Evolutionary conservation across 2,888 invertebrate species (phyloP).

Genomic region (Andrena chrysosceles): DNA sequence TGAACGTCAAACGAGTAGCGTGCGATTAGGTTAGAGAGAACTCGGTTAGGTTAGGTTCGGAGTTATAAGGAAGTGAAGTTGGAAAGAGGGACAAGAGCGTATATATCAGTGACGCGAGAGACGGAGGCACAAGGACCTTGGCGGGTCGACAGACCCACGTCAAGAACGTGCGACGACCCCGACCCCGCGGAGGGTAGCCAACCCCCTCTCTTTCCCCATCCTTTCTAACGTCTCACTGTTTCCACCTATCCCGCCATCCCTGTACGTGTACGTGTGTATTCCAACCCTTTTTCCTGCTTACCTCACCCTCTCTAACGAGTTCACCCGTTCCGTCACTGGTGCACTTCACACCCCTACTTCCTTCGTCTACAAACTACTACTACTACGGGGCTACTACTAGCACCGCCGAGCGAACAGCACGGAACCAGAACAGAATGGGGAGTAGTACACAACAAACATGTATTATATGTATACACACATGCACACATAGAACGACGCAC

Average conservation of each 20-base stretch:
- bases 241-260: conserved; percentile 45
- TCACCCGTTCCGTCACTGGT: conserved; percentile 64
- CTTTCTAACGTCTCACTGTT: conserved; percentile 48
- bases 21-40: conserved; percentile 55
- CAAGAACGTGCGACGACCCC: conserved; percentile 84
- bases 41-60: conserved; percentile 22
- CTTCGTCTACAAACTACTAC: conserved; percentile 43
- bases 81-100: conserved; percentile 34
- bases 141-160: conserved; percentile 82
- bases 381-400: conserved; percentile 43
- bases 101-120: conserved; percentile 42
- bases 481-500: conserved; percentile 56
- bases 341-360: conserved; percentile 66
- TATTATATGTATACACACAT: conserved; percentile 32
- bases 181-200: conserved; percentile 68
- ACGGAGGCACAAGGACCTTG: conserved; percentile 78
- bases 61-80: conserved; percentile 18
- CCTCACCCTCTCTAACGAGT: conserved; percentile 67
- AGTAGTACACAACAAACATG: conserved; percentile 52
- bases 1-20: conserved; percentile 42
- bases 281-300: conserved; percentile 59
- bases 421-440: conserved; percentile 59
- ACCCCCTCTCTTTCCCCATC: conserved; percentile 51
- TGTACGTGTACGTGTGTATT: conserved; percentile 33
- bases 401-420: conserved; percentile 61